Evolutionary conservation across 2,797 vertebrate species (phyloP), one percentile per base, ranked within the genome.

Genomic region (Peromyscus aztecus): DNA sequence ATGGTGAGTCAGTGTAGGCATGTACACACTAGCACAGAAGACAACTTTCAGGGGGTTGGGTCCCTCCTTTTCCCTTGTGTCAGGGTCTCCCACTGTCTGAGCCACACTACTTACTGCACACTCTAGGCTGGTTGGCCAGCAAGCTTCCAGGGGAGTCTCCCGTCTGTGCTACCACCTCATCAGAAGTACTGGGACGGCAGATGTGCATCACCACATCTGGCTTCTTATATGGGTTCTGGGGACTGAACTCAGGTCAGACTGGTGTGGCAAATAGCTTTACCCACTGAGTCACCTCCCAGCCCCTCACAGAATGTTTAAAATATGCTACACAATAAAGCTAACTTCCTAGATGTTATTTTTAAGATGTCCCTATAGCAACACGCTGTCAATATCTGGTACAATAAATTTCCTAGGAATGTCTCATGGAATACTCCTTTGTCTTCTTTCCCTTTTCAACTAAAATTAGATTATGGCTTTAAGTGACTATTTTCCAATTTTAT

Each of bases 371-470:
- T 52, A 52, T 85, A 63, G 31, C 10, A 23, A 85, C 17, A 49
- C 17, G 34, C 10, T 65, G 52, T 75, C 43, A 83, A 49, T 92
- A 78, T 73, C 13, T 86, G 31, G 19, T 77, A 94, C 14, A 77
- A 40, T 57, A 90, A 83, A 43, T 52, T 73, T 59, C 17, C 52
- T 13, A 67, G 34, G 23, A 46, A 46, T 52, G 6, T 87, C 80
- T 85, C 23, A 52, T 49, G 40, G 61, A 78, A 76, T 80, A 43
- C 4, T 84, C 34, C 67, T 82, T 61, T 16, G 46, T 69, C 88
- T 95, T 78, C n/a, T 84, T 81, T 77, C 34, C 61, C 90, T 92
- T 94, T 88, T 73, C 61, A 90, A 88, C 46, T 57, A 94, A 90
- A 96, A 95, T 31, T 27, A 27, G 49, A 89, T 87, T 82, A 93